Conservation (phyloP, 2,113 vertebrate species). For the Cacatua alba region DNA sequence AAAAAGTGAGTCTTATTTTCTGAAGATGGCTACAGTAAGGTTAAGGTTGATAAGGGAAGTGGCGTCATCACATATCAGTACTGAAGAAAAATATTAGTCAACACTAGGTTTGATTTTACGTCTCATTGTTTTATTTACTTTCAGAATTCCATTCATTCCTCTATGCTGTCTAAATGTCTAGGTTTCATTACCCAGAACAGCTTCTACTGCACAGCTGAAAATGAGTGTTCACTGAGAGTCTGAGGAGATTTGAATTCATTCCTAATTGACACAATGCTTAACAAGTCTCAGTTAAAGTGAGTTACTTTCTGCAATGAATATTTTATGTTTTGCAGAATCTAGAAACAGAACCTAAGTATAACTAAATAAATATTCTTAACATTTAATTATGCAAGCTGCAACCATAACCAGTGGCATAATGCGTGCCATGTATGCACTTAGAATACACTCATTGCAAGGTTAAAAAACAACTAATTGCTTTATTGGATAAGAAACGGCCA, state of each 20-base stretch:
- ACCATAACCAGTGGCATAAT: neutral
- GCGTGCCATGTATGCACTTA: neutral
- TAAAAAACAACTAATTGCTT: neutral
- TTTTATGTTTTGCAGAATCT: neutral
- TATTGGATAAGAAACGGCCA: neutral
- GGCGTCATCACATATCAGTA: neutral
- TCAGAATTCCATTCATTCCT: neutral
- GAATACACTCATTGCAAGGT: neutral
- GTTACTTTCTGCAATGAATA: neutral
- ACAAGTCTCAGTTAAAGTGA: conserved; percentile 3
- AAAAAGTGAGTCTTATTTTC: neutral
- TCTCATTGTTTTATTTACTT: neutral
- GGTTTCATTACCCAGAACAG: neutral
- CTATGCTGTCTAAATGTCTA: neutral
- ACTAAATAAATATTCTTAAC: neutral
- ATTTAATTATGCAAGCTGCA: neutral
- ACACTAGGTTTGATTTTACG: neutral
- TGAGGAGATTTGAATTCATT: conserved; percentile 18
- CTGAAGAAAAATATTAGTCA: neutral
- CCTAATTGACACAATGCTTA: conserved; percentile 23
- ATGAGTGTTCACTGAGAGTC: neutral
- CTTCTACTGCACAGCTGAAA: neutral
- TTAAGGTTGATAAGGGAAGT: neutral
- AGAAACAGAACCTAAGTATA: neutral
- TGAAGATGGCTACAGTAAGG: neutral